These are phyloP conservation scores for Sarcophaga peregrina DNA, from an alignment of 1,140 invertebrate species.

Conservation along the genomic window DNA sequence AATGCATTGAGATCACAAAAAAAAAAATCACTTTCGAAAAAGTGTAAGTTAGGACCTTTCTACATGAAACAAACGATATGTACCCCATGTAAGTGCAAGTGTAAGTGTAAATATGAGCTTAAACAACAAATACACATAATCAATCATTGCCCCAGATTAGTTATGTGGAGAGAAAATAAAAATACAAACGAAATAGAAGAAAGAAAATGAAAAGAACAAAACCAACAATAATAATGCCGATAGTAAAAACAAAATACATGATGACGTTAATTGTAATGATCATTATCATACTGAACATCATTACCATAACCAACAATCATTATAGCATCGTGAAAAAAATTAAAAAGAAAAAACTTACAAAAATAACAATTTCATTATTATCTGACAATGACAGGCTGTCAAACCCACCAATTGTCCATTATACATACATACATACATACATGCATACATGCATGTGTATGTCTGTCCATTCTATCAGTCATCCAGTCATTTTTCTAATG, in stretches of 20 bases:
- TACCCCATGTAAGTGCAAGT: too few relatives aligned
- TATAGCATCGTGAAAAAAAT: background rate
- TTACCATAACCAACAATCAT: background rate
- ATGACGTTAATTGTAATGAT: background rate
- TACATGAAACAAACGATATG: too few relatives aligned
- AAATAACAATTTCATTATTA: slow-evolving; percentile 22
- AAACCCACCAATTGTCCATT: slow-evolving; percentile 23
- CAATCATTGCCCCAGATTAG: slow-evolving; percentile 24
- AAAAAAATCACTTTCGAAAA: too few relatives aligned
- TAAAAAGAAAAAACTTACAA: slow-evolving; percentile 1
- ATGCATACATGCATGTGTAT: too few relatives aligned
- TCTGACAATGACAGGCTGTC: slow-evolving; percentile 19
- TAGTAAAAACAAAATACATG: background rate
- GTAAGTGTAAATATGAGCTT: too few relatives aligned
- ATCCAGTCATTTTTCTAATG: background rate
- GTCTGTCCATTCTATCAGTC: background rate
- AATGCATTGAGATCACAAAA: too few relatives aligned
- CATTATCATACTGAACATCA: background rate
- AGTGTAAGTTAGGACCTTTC: too few relatives aligned
- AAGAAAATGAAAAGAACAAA: background rate
- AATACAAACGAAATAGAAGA: too few relatives aligned
- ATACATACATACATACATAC: background rate
- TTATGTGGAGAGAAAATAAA: background rate
- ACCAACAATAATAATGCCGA: background rate
- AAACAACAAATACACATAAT: slow-evolving; percentile 18